Percentiles rank a stretch among this genome's conserved stretches.
phyloP scores from a whole-genome alignment of 2,113 vertebrate species.

The Todiramphus saurophagus region DNA sequence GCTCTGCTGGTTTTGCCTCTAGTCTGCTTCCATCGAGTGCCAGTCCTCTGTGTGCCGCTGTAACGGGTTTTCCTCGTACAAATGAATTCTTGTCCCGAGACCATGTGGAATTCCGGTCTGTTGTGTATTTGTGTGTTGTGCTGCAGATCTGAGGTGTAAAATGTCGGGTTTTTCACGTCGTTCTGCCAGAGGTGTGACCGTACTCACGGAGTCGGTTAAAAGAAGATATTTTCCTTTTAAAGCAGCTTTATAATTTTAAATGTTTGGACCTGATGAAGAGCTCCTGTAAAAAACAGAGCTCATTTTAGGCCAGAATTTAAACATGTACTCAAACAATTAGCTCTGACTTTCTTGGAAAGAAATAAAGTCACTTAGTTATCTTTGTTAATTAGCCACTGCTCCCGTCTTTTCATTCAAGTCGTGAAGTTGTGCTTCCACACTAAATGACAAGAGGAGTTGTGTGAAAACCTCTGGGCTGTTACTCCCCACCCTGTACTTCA shows the following conservation, averaged over 20 bases:
- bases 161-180: not conserved
- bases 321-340: not conserved
- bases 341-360: not conserved
- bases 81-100: not conserved
- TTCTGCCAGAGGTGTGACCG: not conserved
- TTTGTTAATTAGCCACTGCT: not conserved
- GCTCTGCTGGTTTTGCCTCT: not conserved
- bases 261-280: not conserved
- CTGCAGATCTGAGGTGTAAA: not conserved
- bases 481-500: not conserved
- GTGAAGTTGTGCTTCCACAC: not conserved
- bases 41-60: not conserved
- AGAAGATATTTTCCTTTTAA: not conserved
- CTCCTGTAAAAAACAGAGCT: not conserved
- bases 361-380: not conserved
- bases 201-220: not conserved
- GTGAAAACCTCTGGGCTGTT: not conserved
- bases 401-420: not conserved
- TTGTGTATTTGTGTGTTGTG: not conserved
- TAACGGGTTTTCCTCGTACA: slow-evolving; percentile 5
- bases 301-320: not conserved
- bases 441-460: not conserved
- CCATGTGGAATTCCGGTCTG: not conserved
- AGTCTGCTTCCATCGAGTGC: not conserved
- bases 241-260: not conserved